These are phyloP conservation scores for Caenorhabditis remanei DNA, from an alignment of 1,140 invertebrate species.

Conservation along the genomic window DNA sequence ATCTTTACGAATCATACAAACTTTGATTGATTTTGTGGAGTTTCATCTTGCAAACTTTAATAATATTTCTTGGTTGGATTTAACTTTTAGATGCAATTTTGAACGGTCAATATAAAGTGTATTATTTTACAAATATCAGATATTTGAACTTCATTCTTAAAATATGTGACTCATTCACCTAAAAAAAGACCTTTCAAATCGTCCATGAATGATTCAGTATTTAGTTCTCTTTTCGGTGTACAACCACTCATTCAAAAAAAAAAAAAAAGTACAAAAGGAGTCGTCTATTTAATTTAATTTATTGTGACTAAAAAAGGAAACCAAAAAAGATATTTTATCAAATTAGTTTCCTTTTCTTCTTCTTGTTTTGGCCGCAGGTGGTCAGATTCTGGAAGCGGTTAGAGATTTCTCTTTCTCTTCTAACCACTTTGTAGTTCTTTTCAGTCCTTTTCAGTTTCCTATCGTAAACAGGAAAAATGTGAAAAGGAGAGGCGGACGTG, in stretches of 20 bases:
- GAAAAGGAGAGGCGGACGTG: slow-evolving; percentile 18
- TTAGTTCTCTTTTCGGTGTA: too few relatives aligned
- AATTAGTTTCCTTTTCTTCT: slow-evolving; percentile 15
- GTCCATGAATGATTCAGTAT: too few relatives aligned
- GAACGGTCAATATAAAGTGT: too few relatives aligned
- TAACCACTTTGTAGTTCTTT: slow-evolving; percentile 5
- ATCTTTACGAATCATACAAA: neutral
- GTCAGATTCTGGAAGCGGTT: slow-evolving; percentile 17
- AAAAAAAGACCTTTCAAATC: too few relatives aligned
- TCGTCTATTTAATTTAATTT: neutral
- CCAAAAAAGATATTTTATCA: too few relatives aligned
- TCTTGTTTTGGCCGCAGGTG: slow-evolving; percentile 43
- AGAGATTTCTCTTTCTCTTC: slow-evolving; percentile 16
- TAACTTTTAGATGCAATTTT: too few relatives aligned
- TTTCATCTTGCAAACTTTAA: too few relatives aligned
- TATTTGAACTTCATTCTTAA: too few relatives aligned
- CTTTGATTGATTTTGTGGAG: neutral
- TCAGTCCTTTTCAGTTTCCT: neutral
- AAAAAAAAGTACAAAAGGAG: neutral
- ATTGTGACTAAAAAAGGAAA: too few relatives aligned
- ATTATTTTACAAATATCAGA: too few relatives aligned
- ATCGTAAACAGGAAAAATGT: slow-evolving; percentile 9
- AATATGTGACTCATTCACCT: too few relatives aligned
- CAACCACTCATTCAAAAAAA: neutral
- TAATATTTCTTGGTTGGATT: too few relatives aligned